A percentile compares a stretch with the other conserved stretches of the same genome.
These are phyloP conservation scores for Aproaerema taeniolella DNA, from an alignment of 2,888 invertebrate genomes.

Conservation along the genomic window DNA sequence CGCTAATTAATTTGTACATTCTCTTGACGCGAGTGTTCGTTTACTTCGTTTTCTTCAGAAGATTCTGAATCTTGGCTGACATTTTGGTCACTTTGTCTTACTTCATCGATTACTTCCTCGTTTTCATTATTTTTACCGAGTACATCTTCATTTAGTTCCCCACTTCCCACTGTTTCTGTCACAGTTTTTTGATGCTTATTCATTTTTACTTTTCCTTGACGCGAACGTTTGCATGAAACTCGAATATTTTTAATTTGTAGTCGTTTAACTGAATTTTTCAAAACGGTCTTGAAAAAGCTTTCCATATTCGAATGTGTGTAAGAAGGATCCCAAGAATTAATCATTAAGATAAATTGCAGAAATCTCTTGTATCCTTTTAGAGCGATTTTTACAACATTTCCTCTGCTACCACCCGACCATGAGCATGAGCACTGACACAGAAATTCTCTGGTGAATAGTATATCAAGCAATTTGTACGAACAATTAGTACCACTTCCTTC, in stretches of 20 bases:
- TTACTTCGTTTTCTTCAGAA: no score
- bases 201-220: background rate
- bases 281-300: slow-evolving; percentile 16
- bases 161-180: background rate
- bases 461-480: no score
- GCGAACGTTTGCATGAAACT: no score
- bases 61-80: no score
- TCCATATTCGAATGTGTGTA: slow-evolving; percentile 13
- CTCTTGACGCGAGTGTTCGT: no score
- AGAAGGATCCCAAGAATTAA: slow-evolving; percentile 15
- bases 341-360: slow-evolving; percentile 14
- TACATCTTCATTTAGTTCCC: background rate
- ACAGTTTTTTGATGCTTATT: background rate
- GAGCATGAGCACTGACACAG: no score
- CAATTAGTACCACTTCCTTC: no score
- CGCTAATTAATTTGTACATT: background rate
- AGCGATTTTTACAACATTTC: slow-evolving; percentile 12
- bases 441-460: no score
- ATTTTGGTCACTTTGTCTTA: no score
- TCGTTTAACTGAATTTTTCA: slow-evolving; percentile 6
- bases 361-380: slow-evolving; percentile 15
- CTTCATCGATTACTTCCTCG: no score
- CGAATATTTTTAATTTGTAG: background rate
- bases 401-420: slow-evolving; percentile 16
- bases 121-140: no score